A percentile compares a stretch with the other conserved stretches of the same genome.
Evolutionary conservation across 2,113 vertebrate genomes (phyloP).

Genomic region (Oncorhynchus gorbuscha): DNA sequence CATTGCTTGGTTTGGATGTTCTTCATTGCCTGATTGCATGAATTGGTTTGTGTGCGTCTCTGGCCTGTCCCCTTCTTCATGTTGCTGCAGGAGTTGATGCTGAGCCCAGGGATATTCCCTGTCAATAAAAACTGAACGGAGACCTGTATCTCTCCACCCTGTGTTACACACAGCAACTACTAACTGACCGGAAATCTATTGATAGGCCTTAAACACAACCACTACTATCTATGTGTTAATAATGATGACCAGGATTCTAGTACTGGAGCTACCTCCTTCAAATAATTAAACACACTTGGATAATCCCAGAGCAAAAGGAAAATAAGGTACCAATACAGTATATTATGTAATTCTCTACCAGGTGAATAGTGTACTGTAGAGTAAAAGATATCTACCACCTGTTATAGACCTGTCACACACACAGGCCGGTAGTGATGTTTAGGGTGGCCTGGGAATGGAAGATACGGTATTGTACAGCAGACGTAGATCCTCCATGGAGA

Average conservation of each 20-base stretch:
- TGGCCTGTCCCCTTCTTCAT: constrained; percentile 77
- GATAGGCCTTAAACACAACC: too few species aligned
- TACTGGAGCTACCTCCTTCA: too few species aligned
- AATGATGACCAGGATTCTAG: too few species aligned
- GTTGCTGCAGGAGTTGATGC: constrained; percentile 83
- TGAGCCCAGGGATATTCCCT: constrained; percentile 53
- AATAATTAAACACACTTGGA: too few species aligned
- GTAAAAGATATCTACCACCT: not conserved
- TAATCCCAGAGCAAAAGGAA: too few species aligned
- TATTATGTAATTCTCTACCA: not conserved
- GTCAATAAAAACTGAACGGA: not conserved
- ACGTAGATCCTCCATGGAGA: constrained; percentile 12
- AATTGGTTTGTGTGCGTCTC: constrained; percentile 68
- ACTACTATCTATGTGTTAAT: too few species aligned
- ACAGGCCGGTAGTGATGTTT: constrained; percentile 15
- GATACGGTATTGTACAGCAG: not conserved
- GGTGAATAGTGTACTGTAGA: not conserved
- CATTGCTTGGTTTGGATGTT: not conserved
- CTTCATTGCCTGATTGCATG: constrained; percentile 34
- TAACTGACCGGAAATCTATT: not conserved
- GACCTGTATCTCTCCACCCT: not conserved
- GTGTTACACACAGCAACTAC: not conserved
- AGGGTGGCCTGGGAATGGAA: not conserved
- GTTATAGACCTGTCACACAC: constrained; percentile 18
- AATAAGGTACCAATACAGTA: too few species aligned